Base-by-base conservation (phyloP, 2,888 invertebrate species). In the Hypomecis punctinalis region DNA sequence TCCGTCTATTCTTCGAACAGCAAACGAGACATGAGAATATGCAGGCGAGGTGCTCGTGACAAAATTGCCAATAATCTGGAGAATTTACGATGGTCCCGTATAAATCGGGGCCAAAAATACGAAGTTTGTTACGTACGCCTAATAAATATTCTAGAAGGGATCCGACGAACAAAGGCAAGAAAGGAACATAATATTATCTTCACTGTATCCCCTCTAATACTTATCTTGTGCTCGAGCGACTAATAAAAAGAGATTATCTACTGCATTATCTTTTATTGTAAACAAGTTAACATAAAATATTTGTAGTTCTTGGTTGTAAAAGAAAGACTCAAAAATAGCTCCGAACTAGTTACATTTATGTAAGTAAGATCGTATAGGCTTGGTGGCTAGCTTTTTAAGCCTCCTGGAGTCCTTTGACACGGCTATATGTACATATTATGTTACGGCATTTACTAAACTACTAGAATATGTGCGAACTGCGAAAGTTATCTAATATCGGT, bases 31-130 rank as follows among this genome's bases (percentile, higher is more conserved):
- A 33, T 54, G 53, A 48, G 58, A 63, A 39, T 60, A 60, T 69
- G 66, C 63, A 63, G 67, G 61, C 64, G 40, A 61, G 66, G 69
- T 69, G 67, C 35, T 33, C 39, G 51, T 48, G 61, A 60, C 55
- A 59, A 63, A 67, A 75, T 76, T 68, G 67, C 69, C 71, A 71
- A 74, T 74, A 75, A 73, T 67, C 62, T 56, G 42, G 57, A 49
- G 70, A 75, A 74, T 75, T 76, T 74, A 75, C 71, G 69, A 68
- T 56, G 46, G 47, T 45, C 66, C 58, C 52, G 56, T 66, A 65
- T 52, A 66, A 65, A 63, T 58, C 43, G 47, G 59, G 54, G 57
- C 54, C 61, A 63, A 68, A 51, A 63, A 67, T 54, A 56, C 43
- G 59, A 48, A 54, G 35, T 49, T 37, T 45, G 45, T 45, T 23